phyloP scores from a whole-genome alignment of 2,113 vertebrate species.

The Anguilla rostrata region DNA sequence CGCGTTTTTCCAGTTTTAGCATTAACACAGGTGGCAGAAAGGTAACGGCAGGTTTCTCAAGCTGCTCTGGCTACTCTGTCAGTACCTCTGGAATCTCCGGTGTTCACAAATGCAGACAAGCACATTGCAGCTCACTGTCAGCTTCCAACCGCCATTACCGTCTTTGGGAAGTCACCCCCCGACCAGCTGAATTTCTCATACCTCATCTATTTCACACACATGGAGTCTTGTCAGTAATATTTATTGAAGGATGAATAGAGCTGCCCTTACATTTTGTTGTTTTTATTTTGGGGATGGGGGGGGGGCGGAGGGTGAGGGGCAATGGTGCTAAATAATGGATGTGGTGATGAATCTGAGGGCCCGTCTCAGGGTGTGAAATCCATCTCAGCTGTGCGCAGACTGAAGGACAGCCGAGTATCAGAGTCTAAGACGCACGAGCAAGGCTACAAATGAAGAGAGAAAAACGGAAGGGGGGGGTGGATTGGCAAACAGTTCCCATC shows the following conservation, averaged over 20 bases:
- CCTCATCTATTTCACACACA: neutral
- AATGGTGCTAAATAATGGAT: neutral
- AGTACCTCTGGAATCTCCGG: neutral
- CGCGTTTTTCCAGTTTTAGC: neutral
- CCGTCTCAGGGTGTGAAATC: neutral
- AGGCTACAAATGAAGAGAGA: neutral
- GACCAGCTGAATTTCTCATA: neutral
- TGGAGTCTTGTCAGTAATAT: neutral
- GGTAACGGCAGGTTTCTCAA: neutral
- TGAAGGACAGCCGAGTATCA: neutral
- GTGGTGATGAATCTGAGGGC: neutral
- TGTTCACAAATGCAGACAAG: neutral
- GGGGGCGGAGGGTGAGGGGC: too few species aligned
- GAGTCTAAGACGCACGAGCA: neutral
- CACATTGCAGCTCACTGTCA: neutral
- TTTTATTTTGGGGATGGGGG: too few species aligned
- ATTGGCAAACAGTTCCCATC: neutral
- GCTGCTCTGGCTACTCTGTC: too few species aligned
- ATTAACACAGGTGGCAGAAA: neutral
- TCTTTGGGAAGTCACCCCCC: neutral
- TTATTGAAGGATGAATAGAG: neutral
- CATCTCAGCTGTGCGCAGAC: neutral
- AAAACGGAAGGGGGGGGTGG: too few species aligned
- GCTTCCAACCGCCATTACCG: neutral
- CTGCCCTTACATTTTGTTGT: neutral